Evolutionary conservation across 1,140 invertebrate genomes (phyloP).

Genomic region (Anastrepha obliqua): DNA sequence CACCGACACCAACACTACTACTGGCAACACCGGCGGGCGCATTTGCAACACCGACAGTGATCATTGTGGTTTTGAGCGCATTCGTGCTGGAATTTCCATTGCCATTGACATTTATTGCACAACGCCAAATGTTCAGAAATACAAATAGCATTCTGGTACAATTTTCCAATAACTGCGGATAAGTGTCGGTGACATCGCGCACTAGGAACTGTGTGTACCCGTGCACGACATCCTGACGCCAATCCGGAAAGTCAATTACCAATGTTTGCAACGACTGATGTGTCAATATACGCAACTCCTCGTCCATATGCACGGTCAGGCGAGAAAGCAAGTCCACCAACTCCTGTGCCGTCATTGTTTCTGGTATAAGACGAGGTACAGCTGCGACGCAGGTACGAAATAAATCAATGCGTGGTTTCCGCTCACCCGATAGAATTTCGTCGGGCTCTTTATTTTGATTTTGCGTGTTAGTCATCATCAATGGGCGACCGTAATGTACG

Average conservation of each 20-base stretch:
- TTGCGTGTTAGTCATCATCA: conserved; percentile 96
- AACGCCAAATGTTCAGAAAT: conserved; percentile 94
- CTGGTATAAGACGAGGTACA: conserved; percentile 96
- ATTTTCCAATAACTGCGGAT: conserved; percentile 92
- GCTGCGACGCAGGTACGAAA: conserved; percentile 99
- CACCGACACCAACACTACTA: neutral
- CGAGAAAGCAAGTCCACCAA: conserved; percentile 93
- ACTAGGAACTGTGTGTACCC: conserved; percentile 97
- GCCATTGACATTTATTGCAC: conserved; percentile 78
- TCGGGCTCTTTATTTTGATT: conserved; percentile 97
- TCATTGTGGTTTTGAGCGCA: conserved; percentile 53
- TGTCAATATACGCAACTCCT: conserved; percentile 91
- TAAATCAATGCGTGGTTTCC: conserved; percentile 98
- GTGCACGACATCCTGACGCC: conserved; percentile 96
- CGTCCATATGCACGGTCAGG: conserved; percentile 95
- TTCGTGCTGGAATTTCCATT: conserved; percentile 56
- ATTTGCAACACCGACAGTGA: conserved; percentile 52
- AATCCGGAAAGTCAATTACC: conserved; percentile 96
- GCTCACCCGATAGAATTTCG: conserved; percentile 96
- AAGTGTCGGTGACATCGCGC: conserved; percentile 93
- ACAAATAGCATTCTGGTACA: conserved; percentile 95
- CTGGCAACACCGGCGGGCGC: conserved; percentile 53
- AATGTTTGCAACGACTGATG: conserved; percentile 97
- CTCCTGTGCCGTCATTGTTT: conserved; percentile 95
- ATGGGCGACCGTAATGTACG: conserved; percentile 93